Evolutionary conservation across 1,140 invertebrate species (phyloP).

Genomic region (Sipha flava): DNA sequence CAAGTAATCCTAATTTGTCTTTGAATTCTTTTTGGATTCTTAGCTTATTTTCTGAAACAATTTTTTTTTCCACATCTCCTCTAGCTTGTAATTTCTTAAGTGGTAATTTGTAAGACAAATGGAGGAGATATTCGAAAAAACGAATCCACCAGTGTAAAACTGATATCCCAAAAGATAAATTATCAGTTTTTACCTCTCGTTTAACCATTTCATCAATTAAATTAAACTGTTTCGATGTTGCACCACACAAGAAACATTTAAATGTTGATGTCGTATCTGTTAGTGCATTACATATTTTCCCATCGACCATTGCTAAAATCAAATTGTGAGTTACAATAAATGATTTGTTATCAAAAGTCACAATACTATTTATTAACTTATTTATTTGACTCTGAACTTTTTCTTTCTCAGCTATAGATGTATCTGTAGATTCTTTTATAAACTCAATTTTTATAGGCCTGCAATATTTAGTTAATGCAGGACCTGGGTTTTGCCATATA

Average conservation of each 20-base stretch:
- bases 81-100: neutral
- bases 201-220: neutral
- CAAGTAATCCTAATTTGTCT: conserved; percentile 30
- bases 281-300: conserved; percentile 1
- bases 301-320: neutral
- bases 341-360: neutral
- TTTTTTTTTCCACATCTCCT: neutral
- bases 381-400: neutral
- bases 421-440: neutral
- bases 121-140: neutral
- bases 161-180: neutral
- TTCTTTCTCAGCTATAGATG: neutral
- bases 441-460: conserved; percentile 2
- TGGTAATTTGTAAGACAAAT: neutral
- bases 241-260: neutral
- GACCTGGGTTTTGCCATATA: neutral
- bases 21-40: neutral
- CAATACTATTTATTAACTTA: neutral
- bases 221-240: neutral
- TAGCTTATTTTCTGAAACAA: neutral
- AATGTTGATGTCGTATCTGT: neutral
- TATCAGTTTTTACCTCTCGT: neutral
- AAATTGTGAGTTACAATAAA: neutral
- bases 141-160: neutral
- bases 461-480: neutral